Percentiles rank a stretch among this genome's conserved stretches.
Evolutionary conservation across 2,797 vertebrate genomes (phyloP).

Genomic region (Sebastes matsubarae): DNA sequence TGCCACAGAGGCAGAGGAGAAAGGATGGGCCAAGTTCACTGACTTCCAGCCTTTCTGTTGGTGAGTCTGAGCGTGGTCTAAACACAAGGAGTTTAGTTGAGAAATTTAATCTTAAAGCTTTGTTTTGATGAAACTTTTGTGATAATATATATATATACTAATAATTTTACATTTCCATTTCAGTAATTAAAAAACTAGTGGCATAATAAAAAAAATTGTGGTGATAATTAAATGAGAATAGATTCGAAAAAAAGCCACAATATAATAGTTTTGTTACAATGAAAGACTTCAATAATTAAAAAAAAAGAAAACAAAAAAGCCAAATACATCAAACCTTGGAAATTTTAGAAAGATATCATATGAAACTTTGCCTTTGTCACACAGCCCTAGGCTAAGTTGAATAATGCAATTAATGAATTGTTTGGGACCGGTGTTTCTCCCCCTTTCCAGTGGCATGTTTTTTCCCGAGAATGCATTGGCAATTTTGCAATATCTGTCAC

Average conservation of each 20-base stretch:
- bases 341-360: neutral
- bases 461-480: too few relatives aligned
- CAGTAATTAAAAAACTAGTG: neutral
- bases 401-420: neutral
- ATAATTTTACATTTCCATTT: neutral
- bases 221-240: neutral
- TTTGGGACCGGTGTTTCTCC: too few relatives aligned
- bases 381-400: neutral
- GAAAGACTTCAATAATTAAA: neutral
- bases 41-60: constrained; percentile 96
- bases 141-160: neutral
- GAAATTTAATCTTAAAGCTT: neutral
- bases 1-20: constrained; percentile 80
- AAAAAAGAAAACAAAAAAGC: neutral
- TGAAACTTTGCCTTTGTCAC: neutral
- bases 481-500: too few relatives aligned
- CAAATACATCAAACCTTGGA: neutral
- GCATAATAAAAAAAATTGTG: neutral
- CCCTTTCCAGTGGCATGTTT: neutral
- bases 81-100: neutral
- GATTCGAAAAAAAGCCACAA: neutral
- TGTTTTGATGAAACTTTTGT: neutral
- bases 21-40: constrained; percentile 92
- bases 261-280: neutral
- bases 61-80: constrained; percentile 64